Conservation (phyloP, 2,113 vertebrate genomes). For the Centropristis striata region DNA sequence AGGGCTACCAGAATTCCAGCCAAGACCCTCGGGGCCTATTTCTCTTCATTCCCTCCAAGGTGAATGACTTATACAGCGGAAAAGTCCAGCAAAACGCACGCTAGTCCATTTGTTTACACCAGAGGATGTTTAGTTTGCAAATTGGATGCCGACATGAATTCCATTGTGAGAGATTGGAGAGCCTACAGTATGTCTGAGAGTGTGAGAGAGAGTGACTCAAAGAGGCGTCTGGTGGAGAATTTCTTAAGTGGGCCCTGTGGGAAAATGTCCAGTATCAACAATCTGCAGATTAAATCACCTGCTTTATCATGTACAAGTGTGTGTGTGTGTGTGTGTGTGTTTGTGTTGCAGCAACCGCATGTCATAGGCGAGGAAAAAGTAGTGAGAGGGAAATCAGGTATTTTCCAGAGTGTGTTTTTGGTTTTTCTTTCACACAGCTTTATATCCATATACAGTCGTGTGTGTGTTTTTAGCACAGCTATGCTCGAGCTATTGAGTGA, state of each 20-base stretch:
- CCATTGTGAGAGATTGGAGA: constrained; percentile 60
- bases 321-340: constrained; percentile 34
- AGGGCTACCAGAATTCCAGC: constrained; percentile 31
- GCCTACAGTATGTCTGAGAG: constrained; percentile 27
- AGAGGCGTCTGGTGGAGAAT: constrained; percentile 54
- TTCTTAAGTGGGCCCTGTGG: constrained; percentile 75
- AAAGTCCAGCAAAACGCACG: constrained; percentile 43
- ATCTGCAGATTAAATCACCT: constrained; percentile 73
- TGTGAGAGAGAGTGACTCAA: constrained; percentile 42
- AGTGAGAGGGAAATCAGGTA: background rate
- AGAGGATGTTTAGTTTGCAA: constrained; percentile 79
- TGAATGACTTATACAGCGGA: constrained; percentile 59
- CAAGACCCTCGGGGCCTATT: constrained; percentile 55
- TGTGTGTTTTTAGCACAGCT: background rate
- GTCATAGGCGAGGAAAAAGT: background rate
- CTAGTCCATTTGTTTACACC: constrained; percentile 63
- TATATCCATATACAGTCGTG: background rate
- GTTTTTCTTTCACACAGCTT: background rate
- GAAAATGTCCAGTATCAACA: constrained; percentile 70
- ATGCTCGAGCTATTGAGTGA: constrained; percentile 24
- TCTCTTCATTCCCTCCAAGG: constrained; percentile 64
- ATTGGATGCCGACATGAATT: constrained; percentile 61
- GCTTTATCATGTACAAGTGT: constrained; percentile 42
- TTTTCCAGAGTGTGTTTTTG: background rate
- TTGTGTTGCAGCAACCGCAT: background rate